Evolutionary conservation across 35 echinoderm and acorn worm genomes (phyloP).

Genomic region (Holothuria glaberrima): DNA sequence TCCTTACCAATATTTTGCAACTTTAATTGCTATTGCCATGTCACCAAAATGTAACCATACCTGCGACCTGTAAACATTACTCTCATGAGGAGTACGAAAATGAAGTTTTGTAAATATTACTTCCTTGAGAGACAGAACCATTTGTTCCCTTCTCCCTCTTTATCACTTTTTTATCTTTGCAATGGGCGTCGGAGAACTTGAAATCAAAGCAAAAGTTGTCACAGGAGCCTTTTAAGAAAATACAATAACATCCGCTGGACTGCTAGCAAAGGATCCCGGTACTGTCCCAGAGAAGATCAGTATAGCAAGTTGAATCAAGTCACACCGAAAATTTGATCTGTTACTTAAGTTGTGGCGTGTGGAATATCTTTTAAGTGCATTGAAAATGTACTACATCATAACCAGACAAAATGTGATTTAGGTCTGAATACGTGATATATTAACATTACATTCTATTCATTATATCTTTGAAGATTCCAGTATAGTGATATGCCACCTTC

Average conservation of each 20-base stretch:
- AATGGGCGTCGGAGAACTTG: too few species aligned
- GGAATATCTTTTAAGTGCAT: conserved; percentile 15
- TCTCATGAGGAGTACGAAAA: too few species aligned
- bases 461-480: conserved; percentile 44
- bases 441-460: conserved; percentile 43
- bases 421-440: conserved; percentile 10
- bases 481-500: conserved; percentile 30
- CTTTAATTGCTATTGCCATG: too few species aligned
- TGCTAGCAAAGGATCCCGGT: conserved; percentile 21
- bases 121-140: too few species aligned
- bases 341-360: conserved; percentile 39
- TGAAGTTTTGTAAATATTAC: too few species aligned
- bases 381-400: conserved; percentile 6
- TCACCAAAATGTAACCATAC: too few species aligned
- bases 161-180: too few species aligned
- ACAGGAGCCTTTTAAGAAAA: too few species aligned
- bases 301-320: conserved; percentile 41
- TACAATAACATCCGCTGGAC: conserved; percentile 14
- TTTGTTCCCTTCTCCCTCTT: too few species aligned
- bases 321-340: conserved; percentile 13
- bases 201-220: too few species aligned
- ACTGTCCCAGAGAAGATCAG: conserved; percentile 12
- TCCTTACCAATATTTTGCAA: too few species aligned
- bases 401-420: conserved; percentile 8
- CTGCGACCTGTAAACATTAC: too few species aligned